phyloP scores from a whole-genome alignment of 1,140 invertebrate species.

The Megalonaias nervosa region DNA sequence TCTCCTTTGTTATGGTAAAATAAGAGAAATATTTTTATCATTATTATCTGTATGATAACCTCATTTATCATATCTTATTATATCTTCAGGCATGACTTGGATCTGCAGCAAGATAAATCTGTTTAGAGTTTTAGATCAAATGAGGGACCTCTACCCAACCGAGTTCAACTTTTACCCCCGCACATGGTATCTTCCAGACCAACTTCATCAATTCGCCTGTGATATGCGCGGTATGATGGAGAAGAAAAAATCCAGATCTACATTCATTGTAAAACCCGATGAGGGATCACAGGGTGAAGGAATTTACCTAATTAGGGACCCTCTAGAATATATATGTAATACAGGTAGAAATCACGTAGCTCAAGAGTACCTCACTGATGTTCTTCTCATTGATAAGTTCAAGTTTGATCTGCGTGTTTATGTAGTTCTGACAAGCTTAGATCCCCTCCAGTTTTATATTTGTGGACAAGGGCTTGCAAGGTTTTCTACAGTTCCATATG shows the following conservation, averaged over 20 bases:
- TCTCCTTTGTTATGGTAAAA: neutral
- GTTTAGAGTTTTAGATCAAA: constrained; percentile 71
- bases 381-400: constrained; percentile 72
- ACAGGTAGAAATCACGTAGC: constrained; percentile 62
- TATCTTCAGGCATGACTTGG: constrained; percentile 70
- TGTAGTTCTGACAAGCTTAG: constrained; percentile 71
- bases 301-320: constrained; percentile 72
- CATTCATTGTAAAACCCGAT: constrained; percentile 74
- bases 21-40: no score
- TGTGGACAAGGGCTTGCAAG: constrained; percentile 72
- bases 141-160: constrained; percentile 71
- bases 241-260: constrained; percentile 61
- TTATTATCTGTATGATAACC: neutral
- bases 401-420: constrained; percentile 75
- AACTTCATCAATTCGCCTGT: constrained; percentile 67
- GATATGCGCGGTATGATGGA: constrained; percentile 50
- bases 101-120: constrained; percentile 73
- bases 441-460: constrained; percentile 73
- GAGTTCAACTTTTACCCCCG: constrained; percentile 74
- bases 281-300: constrained; percentile 74
- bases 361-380: constrained; percentile 73
- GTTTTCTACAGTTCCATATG: constrained; percentile 73
- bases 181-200: constrained; percentile 74
- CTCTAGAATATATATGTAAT: constrained; percentile 62
- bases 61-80: constrained; percentile 3